Conservation (phyloP, 1,140 invertebrate genomes). For the Samia ricini region DNA sequence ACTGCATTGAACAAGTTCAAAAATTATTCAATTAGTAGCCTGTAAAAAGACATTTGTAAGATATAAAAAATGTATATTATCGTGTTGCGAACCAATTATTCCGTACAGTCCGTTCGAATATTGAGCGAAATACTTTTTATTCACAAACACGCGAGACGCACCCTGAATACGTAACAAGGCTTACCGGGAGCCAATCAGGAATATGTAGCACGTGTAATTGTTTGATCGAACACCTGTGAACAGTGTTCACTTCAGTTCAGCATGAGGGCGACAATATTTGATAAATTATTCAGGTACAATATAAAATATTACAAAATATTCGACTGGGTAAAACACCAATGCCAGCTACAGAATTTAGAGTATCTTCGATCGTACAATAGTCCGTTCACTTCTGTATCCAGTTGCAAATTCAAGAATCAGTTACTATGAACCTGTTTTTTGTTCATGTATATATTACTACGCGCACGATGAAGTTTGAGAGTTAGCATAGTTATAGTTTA, state of each 20-base stretch:
- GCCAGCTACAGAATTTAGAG: too few species aligned
- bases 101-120: neutral
- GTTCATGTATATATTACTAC: too few species aligned
- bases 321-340: slow-evolving; percentile 46
- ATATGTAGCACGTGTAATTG: slow-evolving; percentile 29
- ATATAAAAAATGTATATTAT: neutral
- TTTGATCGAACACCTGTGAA: slow-evolving; percentile 42
- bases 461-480: too few species aligned
- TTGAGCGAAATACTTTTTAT: slow-evolving; percentile 6
- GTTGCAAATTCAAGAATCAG: too few species aligned
- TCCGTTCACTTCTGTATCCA: too few species aligned
- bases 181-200: slow-evolving; percentile 14
- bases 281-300: slow-evolving; percentile 59
- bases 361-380: too few species aligned
- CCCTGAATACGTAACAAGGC: slow-evolving; percentile 8
- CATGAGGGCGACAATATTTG: slow-evolving; percentile 41
- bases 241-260: slow-evolving; percentile 28
- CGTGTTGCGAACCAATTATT: neutral
- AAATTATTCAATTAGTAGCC: neutral
- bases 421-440: too few species aligned
- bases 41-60: neutral
- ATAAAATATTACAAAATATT: slow-evolving; percentile 50
- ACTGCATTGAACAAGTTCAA: neutral
- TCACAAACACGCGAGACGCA: slow-evolving; percentile 5
- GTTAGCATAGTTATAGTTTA: too few species aligned